phyloP scores from a whole-genome alignment of 2,113 vertebrate species.

The Prionailurus viverrinus region DNA sequence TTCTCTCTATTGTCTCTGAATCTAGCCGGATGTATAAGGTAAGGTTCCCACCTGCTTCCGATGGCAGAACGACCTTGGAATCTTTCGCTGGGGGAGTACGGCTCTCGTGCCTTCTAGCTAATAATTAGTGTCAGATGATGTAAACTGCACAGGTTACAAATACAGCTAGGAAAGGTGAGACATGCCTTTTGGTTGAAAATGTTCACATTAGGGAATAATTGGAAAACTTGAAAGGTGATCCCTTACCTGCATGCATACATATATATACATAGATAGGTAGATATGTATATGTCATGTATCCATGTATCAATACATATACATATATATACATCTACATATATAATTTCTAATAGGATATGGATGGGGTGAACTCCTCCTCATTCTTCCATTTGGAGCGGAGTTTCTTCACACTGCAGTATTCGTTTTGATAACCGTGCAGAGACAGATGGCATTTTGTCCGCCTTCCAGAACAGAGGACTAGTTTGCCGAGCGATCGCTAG shows the following conservation, averaged over 20 bases:
- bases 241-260: not conserved
- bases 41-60: constrained; percentile 71
- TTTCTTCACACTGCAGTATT: constrained; percentile 86
- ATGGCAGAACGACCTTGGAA: constrained; percentile 82
- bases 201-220: constrained; percentile 49
- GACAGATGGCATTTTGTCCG: constrained; percentile 91
- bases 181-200: constrained; percentile 61
- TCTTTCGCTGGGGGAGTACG: constrained; percentile 77
- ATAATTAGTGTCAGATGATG: constrained; percentile 84
- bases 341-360: constrained; percentile 57
- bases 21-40: constrained; percentile 63
- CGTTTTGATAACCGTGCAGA: constrained; percentile 90
- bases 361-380: constrained; percentile 65
- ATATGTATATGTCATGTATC: not conserved
- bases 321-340: not conserved
- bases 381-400: constrained; percentile 77
- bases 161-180: constrained; percentile 68
- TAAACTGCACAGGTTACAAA: constrained; percentile 76
- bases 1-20: constrained; percentile 66
- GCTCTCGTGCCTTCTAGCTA: constrained; percentile 83
- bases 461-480: constrained; percentile 90
- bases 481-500: constrained; percentile 88
- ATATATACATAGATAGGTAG: too few relatives aligned
- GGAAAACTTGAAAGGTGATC: constrained; percentile 52
- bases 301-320: not conserved